Evolutionary conservation across 2,888 invertebrate genomes (phyloP), one percentile per base, ranked within the genome.

Genomic region (Crocallis elinguaria): DNA sequence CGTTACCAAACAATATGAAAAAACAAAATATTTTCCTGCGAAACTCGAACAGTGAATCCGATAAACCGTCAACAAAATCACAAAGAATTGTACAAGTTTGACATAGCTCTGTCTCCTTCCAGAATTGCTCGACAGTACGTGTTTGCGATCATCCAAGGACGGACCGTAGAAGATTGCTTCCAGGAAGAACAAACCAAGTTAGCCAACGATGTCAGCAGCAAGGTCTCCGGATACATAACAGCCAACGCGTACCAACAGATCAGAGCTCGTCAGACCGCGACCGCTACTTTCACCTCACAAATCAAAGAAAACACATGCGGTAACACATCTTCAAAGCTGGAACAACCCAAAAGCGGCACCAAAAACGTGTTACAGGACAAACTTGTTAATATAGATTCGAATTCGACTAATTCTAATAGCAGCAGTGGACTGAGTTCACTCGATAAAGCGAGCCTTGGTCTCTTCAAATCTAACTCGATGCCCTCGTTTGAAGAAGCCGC

Each of bases 41-140:
- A n/a, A n/a, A n/a, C n/a, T n/a, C n/a, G n/a, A n/a, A n/a, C n/a
- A n/a, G n/a, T n/a, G n/a, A n/a, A n/a, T n/a, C n/a, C n/a, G n/a
- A n/a, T n/a, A n/a, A n/a, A n/a, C n/a, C n/a, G n/a, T n/a, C n/a
- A n/a, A n/a, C n/a, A n/a, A n/a, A n/a, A n/a, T n/a, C n/a, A n/a
- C n/a, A n/a, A n/a, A n/a, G n/a, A n/a, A 23, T 19, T 19, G 19
- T 19, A 6, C 5, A 6, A 5, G 8, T 7, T 2, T 23, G 3
- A 23, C 23, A 13, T 9, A 3, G 8, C 35, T 14, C 8, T 23
- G 30, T 29, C 50, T 19, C 44, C 42, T 77, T 75, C 0, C 77
- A 94, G 94, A 60, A 83, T 95, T 44, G 94, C 95, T 0, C 93
- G 94, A 25, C 93, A 92, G 58, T 93, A 95, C 76, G 94, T 93